These are phyloP conservation scores for Cantharis flavilabris DNA, from an alignment of 2,888 invertebrate genomes.

Conservation along the genomic window DNA sequence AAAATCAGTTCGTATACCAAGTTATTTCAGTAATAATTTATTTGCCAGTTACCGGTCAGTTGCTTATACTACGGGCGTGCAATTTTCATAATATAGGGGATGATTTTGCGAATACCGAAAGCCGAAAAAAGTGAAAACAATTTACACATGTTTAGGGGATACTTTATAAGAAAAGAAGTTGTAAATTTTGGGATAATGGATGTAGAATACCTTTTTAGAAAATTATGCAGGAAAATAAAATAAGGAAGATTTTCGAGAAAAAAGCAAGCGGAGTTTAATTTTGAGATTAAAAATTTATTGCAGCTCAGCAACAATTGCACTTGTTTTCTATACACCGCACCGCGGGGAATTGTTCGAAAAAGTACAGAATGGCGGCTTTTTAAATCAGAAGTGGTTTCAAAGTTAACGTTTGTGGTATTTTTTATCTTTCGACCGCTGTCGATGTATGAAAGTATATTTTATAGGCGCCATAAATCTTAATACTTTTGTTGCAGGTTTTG, in stretches of 20 bases:
- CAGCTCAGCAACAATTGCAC: not conserved
- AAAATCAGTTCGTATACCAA: not conserved
- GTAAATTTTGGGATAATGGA: not conserved
- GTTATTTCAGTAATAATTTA: not conserved
- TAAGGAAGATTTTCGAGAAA: not conserved
- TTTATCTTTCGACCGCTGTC: slow-evolving; percentile 28
- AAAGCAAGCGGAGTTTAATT: not conserved
- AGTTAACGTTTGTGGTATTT: slow-evolving; percentile 27
- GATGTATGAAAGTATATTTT: slow-evolving; percentile 31
- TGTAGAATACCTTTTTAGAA: not conserved
- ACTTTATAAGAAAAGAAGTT: not conserved
- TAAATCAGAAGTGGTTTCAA: slow-evolving; percentile 20
- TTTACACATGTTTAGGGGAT: not conserved
- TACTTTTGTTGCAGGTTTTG: slow-evolving; percentile 28
- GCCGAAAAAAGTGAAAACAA: not conserved
- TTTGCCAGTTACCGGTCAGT: not conserved
- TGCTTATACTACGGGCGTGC: not conserved
- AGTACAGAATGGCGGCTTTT: slow-evolving; percentile 9
- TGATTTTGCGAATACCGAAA: not conserved
- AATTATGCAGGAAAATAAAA: not conserved
- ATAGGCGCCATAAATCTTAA: slow-evolving; percentile 28
- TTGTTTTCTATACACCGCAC: not conserved
- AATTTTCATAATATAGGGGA: not conserved
- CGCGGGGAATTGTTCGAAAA: slow-evolving; percentile 11
- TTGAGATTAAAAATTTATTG: not conserved